A percentile compares a stretch with the other conserved stretches of the same genome.
phyloP scores from a whole-genome alignment of 2,888 invertebrate species.

The Drosophila limbata region DNA sequence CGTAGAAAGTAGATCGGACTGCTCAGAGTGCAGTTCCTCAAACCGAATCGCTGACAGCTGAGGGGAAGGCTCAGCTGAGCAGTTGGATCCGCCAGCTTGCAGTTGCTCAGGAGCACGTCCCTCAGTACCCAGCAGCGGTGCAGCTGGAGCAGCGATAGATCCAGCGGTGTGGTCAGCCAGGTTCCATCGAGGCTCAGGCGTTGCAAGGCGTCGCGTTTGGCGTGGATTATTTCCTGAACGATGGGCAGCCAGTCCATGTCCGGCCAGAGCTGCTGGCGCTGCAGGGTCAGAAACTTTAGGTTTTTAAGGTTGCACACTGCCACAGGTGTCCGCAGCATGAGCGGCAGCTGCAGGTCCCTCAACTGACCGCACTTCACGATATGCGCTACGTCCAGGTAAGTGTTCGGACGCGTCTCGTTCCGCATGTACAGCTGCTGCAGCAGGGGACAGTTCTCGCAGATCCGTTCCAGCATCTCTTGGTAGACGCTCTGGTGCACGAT shows the following conservation, averaged over 20 bases:
- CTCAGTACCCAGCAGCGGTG: constrained; percentile 43
- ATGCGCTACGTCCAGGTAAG: constrained; percentile 17
- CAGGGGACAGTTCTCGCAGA: constrained; percentile 20
- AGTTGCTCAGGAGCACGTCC: constrained; percentile 53
- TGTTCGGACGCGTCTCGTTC: neutral
- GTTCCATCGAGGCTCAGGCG: constrained; percentile 47
- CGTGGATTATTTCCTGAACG: constrained; percentile 29
- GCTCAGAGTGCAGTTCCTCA: constrained; percentile 40
- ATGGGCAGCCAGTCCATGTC: constrained; percentile 45
- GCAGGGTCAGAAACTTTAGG: constrained; percentile 37
- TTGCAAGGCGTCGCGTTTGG: constrained; percentile 39
- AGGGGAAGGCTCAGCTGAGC: constrained; percentile 35
- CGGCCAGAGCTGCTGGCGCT: constrained; percentile 43
- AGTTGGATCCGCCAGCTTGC: constrained; percentile 26
- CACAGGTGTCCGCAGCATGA: constrained; percentile 24
- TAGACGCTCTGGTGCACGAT: constrained; percentile 9
- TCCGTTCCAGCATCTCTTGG: constrained; percentile 21
- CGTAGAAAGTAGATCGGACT: neutral
- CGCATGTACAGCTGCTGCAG: constrained; percentile 24
- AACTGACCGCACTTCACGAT: constrained; percentile 32
- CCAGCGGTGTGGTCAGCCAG: constrained; percentile 34
- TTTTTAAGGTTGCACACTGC: constrained; percentile 30
- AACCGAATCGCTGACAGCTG: constrained; percentile 33
- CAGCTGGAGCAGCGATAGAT: constrained; percentile 39
- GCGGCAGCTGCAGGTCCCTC: constrained; percentile 39